Evolutionary conservation across 2,888 invertebrate genomes (phyloP).

Genomic region (Acanthosoma haemorrhoidale): DNA sequence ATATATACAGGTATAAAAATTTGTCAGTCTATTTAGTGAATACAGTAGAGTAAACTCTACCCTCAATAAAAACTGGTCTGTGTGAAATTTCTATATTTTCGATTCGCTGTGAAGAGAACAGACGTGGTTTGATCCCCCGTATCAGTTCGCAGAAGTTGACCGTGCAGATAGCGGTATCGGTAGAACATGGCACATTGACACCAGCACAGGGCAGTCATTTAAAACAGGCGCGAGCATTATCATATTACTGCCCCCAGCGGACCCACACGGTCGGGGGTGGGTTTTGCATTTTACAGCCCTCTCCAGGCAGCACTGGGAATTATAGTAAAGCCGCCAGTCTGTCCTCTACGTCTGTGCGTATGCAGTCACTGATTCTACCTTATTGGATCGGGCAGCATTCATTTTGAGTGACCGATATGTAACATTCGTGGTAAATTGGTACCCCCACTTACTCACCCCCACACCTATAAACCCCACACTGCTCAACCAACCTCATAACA

Average conservation of each 20-base stretch:
- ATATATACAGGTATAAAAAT: too few species aligned
- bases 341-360: background rate
- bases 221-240: slow-evolving; percentile 17
- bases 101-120: background rate
- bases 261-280: background rate
- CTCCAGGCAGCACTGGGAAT: background rate
- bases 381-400: too few species aligned
- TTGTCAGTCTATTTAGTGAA: too few species aligned
- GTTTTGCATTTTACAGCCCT: slow-evolving; percentile 13
- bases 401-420: too few species aligned
- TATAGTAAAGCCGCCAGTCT: background rate
- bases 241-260: slow-evolving; percentile 24
- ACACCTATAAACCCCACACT: too few species aligned
- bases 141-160: background rate
- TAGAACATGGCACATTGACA: slow-evolving; percentile 14
- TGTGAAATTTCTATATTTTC: background rate
- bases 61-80: background rate
- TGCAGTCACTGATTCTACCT: background rate
- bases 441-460: too few species aligned
- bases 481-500: too few species aligned
- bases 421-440: too few species aligned
- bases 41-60: too few species aligned
- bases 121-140: background rate
- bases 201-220: background rate
- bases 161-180: background rate